Conservation (phyloP, 2,797 vertebrate genomes). For the Cichlasoma orientale region DNA sequence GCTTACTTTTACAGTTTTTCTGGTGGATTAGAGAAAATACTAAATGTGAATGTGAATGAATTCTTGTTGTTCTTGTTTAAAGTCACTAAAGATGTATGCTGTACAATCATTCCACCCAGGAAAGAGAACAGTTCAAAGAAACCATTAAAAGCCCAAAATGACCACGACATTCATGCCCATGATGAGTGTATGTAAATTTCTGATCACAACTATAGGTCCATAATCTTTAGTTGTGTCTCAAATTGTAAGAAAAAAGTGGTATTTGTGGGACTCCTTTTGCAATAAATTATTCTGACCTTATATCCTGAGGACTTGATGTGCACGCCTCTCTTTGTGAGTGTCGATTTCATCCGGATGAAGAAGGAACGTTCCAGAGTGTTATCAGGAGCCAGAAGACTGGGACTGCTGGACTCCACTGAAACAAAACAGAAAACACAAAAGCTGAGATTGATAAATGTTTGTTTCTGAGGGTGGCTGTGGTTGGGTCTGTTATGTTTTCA, state of each 20-base stretch:
- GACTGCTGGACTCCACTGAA: constrained; percentile 93
- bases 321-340: constrained; percentile 96
- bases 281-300: constrained; percentile 77
- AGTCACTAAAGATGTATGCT: too few species aligned
- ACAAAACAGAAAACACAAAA: constrained; percentile 29
- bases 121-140: too few species aligned
- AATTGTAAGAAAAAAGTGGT: too few species aligned
- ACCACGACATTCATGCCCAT: too few species aligned
- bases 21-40: too few species aligned
- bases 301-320: constrained; percentile 99
- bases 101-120: too few species aligned
- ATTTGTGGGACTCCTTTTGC: neutral
- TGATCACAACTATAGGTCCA: neutral
- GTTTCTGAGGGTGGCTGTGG: neutral
- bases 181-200: too few species aligned
- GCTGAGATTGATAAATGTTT: neutral
- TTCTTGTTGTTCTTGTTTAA: too few species aligned
- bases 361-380: constrained; percentile 95
- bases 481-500: too few species aligned
- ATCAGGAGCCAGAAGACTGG: constrained; percentile 91
- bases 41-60: too few species aligned
- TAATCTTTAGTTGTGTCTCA: neutral
- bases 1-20: too few species aligned
- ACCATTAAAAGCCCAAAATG: too few species aligned
- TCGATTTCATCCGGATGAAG: constrained; percentile 99